Percentiles rank a stretch among this genome's conserved stretches.
Conservation (phyloP, 2,888 invertebrate species). For the Acanthopleura granulata region DNA sequence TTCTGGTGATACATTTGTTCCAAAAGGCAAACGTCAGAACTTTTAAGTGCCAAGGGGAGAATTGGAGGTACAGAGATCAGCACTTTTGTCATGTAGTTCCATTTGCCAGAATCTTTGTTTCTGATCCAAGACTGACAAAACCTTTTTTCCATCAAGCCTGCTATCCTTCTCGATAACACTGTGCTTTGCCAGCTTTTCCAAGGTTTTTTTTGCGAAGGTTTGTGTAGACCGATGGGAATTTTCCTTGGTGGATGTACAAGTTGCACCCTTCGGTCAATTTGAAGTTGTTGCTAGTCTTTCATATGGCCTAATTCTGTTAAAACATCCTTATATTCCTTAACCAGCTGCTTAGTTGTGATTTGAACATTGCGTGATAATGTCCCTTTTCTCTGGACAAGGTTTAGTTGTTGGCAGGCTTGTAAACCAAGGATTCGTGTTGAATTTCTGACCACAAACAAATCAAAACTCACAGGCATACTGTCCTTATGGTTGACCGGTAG, state of each 20-base stretch:
- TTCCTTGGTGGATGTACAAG: conserved; percentile 9
- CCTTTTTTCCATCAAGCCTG: conserved; percentile 29
- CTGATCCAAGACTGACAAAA: conserved; percentile 33
- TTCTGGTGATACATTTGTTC: conserved; percentile 31
- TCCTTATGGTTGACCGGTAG: background rate
- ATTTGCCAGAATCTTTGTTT: conserved; percentile 37
- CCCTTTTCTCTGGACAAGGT: background rate
- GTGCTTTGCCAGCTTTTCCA: background rate
- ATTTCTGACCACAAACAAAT: background rate
- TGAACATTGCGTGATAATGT: background rate
- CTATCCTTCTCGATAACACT: background rate
- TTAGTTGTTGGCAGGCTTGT: background rate
- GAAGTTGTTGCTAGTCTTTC: background rate
- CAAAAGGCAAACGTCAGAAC: conserved; percentile 35
- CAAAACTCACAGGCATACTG: background rate
- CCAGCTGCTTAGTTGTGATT: background rate
- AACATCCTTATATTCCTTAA: background rate
- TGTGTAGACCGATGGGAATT: conserved; percentile 3
- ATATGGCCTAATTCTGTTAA: conserved; percentile 15
- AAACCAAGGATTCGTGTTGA: conserved; percentile 1
- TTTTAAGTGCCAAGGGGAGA: conserved; percentile 32
- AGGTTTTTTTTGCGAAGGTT: background rate
- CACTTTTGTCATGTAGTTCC: conserved; percentile 30
- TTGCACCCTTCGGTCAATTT: background rate
- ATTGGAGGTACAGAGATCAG: conserved; percentile 40